Evolutionary conservation across 2,113 vertebrate genomes (phyloP).

Genomic region (Phycodurus eques): DNA sequence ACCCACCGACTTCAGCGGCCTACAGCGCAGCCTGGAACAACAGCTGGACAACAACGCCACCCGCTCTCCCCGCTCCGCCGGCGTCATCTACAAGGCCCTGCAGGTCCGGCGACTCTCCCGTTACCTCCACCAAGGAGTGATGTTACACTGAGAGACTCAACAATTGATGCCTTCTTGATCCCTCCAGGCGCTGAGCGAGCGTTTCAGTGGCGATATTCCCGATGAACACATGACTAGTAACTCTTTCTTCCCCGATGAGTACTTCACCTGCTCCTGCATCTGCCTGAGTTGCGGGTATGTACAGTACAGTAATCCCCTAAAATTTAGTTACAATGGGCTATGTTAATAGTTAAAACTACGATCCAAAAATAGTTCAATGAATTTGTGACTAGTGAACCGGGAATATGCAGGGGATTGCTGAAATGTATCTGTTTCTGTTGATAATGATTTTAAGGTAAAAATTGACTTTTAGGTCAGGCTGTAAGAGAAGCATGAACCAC

Average conservation of each 20-base stretch:
- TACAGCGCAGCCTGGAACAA: slow-evolving; percentile 86
- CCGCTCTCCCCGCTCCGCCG: slow-evolving; percentile 89
- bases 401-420: neutral
- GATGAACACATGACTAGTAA: slow-evolving; percentile 92
- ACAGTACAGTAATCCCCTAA: too few species aligned
- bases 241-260: slow-evolving; percentile 98
- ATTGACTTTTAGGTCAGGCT: slow-evolving; percentile 79
- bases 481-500: slow-evolving; percentile 98
- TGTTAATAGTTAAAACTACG: neutral
- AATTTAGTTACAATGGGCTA: neutral
- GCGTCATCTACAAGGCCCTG: slow-evolving; percentile 92
- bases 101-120: slow-evolving; percentile 69
- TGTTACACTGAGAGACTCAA: neutral
- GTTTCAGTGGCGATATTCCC: slow-evolving; percentile 92
- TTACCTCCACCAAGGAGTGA: neutral
- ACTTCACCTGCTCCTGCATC: slow-evolving; percentile 93
- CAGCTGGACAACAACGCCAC: slow-evolving; percentile 96
- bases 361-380: too few species aligned
- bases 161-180: neutral
- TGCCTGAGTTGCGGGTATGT: slow-evolving; percentile 98
- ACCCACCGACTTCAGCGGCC: slow-evolving; percentile 94
- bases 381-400: neutral
- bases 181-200: slow-evolving; percentile 88
- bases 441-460: neutral
- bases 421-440: neutral